Conservation (phyloP, 1,140 invertebrate species). For the Watersipora subatra region DNA sequence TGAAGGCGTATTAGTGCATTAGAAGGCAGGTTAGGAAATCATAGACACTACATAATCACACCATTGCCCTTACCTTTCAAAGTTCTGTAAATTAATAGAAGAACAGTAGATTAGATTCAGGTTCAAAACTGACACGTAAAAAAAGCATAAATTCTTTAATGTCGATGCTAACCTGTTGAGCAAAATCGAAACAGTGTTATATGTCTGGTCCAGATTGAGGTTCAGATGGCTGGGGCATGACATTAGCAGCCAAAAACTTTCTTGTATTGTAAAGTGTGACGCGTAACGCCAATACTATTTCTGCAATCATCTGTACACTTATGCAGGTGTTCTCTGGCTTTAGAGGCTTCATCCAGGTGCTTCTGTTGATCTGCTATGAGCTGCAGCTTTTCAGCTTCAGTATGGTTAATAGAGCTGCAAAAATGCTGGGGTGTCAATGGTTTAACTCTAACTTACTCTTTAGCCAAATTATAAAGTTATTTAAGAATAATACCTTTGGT, state of each 20-base stretch:
- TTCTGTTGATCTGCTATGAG: conserved; percentile 1
- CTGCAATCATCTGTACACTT: not conserved
- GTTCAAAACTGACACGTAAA: no score
- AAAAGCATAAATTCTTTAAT: not conserved
- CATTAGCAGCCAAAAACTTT: not conserved
- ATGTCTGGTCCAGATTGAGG: not conserved
- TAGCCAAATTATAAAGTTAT: not conserved
- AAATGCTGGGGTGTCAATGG: no score
- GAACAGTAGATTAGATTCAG: no score
- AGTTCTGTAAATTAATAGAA: not conserved
- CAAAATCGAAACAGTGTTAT: conserved; percentile 20
- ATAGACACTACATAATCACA: no score
- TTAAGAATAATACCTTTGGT: not conserved
- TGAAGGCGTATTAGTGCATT: no score
- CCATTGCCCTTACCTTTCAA: not conserved
- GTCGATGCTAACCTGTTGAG: conserved; percentile 13
- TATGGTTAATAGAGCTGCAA: not conserved
- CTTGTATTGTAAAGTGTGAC: not conserved
- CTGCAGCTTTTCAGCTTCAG: conserved; percentile 3
- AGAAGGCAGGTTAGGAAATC: no score
- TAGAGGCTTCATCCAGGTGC: conserved; percentile 1
- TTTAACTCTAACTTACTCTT: not conserved
- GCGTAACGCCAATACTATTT: not conserved
- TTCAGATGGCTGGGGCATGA: not conserved
- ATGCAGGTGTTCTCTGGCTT: not conserved